Percentiles rank a stretch among this genome's conserved stretches.
Evolutionary conservation across 2,113 vertebrate species (phyloP).

Genomic region (Tetraodon nigroviridis): DNA sequence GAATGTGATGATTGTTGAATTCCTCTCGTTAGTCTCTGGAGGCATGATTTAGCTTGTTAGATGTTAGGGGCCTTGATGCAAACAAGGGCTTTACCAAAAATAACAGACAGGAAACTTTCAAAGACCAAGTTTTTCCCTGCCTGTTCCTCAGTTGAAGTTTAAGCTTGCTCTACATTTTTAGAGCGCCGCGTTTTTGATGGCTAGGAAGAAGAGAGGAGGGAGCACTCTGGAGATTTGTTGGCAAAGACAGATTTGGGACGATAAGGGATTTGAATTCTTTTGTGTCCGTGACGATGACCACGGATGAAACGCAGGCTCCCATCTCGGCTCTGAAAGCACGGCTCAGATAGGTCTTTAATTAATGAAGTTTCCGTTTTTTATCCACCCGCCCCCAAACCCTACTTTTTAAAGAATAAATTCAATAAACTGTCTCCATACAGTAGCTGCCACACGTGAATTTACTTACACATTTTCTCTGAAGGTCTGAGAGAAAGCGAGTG

Average conservation of each 20-base stretch:
- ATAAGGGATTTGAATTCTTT: constrained; percentile 49
- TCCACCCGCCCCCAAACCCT: no score
- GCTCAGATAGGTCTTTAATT: constrained; percentile 22
- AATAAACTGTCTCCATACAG: constrained; percentile 2
- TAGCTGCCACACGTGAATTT: constrained; percentile 9
- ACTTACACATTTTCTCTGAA: neutral
- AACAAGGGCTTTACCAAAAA: constrained; percentile 65
- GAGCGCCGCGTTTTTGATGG: constrained; percentile 21
- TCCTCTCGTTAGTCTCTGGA: constrained; percentile 47
- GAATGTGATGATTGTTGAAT: constrained; percentile 40
- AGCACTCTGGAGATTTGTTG: constrained; percentile 41
- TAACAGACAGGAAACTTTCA: constrained; percentile 59
- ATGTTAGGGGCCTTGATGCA: constrained; percentile 58
- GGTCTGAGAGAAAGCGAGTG: neutral
- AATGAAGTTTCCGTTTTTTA: neutral
- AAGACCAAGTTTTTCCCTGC: constrained; percentile 44
- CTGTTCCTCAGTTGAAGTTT: constrained; percentile 41
- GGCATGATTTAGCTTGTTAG: constrained; percentile 48
- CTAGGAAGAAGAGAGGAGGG: constrained; percentile 26
- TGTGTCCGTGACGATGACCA: constrained; percentile 52
- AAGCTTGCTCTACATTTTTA: constrained; percentile 43
- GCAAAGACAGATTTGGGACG: constrained; percentile 58
- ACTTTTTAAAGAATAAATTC: no score
- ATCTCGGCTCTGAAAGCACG: constrained; percentile 17
- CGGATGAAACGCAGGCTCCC: constrained; percentile 31